Evolutionary conservation across 2,797 vertebrate species (phyloP), one percentile per base, ranked within the genome.

Genomic region (Vespertilio murinus): DNA sequence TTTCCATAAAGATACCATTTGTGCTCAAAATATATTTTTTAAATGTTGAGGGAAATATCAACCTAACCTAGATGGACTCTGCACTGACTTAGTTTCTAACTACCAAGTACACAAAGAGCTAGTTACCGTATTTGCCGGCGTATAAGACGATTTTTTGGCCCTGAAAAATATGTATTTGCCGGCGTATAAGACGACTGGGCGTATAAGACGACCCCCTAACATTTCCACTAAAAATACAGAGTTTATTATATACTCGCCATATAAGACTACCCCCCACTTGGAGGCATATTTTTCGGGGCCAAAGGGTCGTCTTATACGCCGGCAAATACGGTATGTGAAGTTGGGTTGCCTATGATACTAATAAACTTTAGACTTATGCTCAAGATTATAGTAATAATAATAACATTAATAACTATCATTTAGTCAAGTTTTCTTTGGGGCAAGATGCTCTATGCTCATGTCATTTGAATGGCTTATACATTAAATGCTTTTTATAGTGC

Each of bases 41-140:
- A 61, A 93, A 90, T 17, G 9, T 85, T 94, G 67, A 61, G 35
- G 25, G 93, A 94, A 93, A 93, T 77, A 12, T n/a, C n/a, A n/a
- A n/a, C n/a, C 17, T 25, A 95, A 71, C 18, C 80, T n/a, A 87
- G 49, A 93, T 78, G 42, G 54, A 75, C 5, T 30, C 75, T 88
- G 10, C 14, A 23, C 28, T 52, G 16, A 83, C 10, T 79, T 79
- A 47, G 47, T 90, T 59, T 94, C 73, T 93, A 92, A 54, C 22
- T 88, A 90, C 14, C 52, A 94, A 88, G 54, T 80, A 88, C 3
- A 45, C 77, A 94, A 87, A 92, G 14, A 70, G 18, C 40, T 59
- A 81, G 20, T 77, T n/a, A n/a, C n/a, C n/a, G n/a, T n/a, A n/a
- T n/a, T n/a, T n/a, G n/a, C n/a, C n/a, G n/a, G n/a, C n/a, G n/a